phyloP scores from a whole-genome alignment of 1,140 invertebrate species.

The Pachyrhynchus sulphureomaculatus region DNA sequence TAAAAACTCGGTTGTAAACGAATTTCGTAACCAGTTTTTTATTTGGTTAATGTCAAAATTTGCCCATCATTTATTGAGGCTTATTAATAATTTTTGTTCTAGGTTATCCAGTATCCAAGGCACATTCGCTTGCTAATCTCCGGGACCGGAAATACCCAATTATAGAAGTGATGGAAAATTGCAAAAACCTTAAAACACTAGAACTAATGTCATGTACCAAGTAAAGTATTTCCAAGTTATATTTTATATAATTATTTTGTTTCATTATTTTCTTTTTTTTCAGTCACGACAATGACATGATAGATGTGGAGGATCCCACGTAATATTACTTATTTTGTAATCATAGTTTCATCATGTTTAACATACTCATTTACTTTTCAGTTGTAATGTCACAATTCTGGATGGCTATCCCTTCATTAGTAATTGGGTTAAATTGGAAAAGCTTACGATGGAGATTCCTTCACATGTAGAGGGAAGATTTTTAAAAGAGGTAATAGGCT shows the following conservation, averaged over 20 bases:
- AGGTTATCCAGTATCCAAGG: neutral
- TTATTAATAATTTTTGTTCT: too few relatives aligned
- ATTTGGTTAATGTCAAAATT: too few relatives aligned
- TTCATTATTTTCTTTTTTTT: neutral
- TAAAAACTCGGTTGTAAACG: too few relatives aligned
- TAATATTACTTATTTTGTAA: slow-evolving; percentile 5
- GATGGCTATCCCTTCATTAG: slow-evolving; percentile 18
- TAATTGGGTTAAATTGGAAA: slow-evolving; percentile 14
- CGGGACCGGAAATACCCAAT: slow-evolving; percentile 7
- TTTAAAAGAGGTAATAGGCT: slow-evolving; percentile 27
- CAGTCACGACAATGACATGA: neutral
- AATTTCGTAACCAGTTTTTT: too few relatives aligned
- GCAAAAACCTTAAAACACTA: slow-evolving; percentile 3
- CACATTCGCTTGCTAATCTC: neutral
- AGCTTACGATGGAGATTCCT: slow-evolving; percentile 17
- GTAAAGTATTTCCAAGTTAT: slow-evolving; percentile 2
- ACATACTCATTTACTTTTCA: slow-evolving; percentile 15
- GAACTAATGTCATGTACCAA: slow-evolving; percentile 14
- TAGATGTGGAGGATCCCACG: neutral
- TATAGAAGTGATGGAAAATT: slow-evolving; percentile 12
- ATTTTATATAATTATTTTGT: neutral
- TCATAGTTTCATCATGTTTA: slow-evolving; percentile 8
- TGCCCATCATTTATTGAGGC: too few relatives aligned
- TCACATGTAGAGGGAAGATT: slow-evolving; percentile 14
- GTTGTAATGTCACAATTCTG: slow-evolving; percentile 26